Evolutionary conservation across 1,140 invertebrate species (phyloP), one percentile per base, ranked within the genome.

Genomic region (Drosophila navojoa): DNA sequence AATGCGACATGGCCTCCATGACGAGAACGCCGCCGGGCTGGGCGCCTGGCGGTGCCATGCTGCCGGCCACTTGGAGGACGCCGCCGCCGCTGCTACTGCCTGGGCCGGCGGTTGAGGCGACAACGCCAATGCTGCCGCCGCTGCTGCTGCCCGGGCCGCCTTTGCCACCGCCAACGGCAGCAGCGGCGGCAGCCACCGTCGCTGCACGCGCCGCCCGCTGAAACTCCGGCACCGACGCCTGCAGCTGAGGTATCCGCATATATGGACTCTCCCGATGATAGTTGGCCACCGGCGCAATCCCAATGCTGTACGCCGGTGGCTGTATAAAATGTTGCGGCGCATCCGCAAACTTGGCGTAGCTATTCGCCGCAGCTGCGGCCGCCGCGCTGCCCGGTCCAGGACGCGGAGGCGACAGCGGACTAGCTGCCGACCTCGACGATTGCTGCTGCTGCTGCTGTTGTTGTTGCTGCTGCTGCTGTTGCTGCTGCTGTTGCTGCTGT

Each of bases 181-280:
- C 57, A 45, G 35, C 59, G 11, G 35, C 50, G 0, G 62, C 57
- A 16, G 74, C 67, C 71, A 72, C 77, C 2, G 76, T 55, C 45
- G 79, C 71, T 9, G 81, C 73, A 27, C 73, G 60, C 3, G 69
- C 74, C 16, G 62, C 44, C 13, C 87, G 72, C 47, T 81, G 90
- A 55, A 80, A 90, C 2, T 91, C 91, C 13, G 81, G 76, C 57
- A 78, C 79, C 7, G 72, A 50, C 3, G 69, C 72, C 57, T 78
- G 81, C 57, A 91, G 50, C 47, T 91, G 84, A 67, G 81, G 77
- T 85, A 90, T 85, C 16, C 91, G 85, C 53, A 90, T 81, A 52
- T 92, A 92, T 19, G 78, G 87, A 57, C 57, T 90, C 32, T 92
- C 91, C 10, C 91, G 84, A 58, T 91, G 84, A 55, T 91, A 92